Percentiles rank a stretch among this genome's conserved stretches.
Evolutionary conservation across 2,113 vertebrate genomes (phyloP).

Genomic region (Theristicus caerulescens): DNA sequence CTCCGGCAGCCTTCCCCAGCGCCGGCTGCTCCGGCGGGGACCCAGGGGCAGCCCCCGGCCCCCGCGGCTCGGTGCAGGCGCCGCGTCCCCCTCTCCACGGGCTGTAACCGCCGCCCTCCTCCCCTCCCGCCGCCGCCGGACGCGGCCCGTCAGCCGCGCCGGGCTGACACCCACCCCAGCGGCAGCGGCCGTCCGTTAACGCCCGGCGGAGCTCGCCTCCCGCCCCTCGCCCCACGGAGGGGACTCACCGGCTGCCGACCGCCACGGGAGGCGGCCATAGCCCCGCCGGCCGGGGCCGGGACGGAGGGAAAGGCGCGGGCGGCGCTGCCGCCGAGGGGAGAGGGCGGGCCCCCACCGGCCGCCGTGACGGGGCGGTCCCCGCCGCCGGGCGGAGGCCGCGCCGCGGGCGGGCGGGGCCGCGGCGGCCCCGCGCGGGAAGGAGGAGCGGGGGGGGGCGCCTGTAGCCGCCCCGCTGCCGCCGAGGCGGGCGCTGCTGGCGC

Average conservation of each 20-base stretch:
- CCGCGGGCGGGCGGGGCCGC: neutral
- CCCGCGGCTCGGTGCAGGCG: too few relatives aligned
- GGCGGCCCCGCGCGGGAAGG: neutral
- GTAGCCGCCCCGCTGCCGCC: neutral
- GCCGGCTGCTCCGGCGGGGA: neutral
- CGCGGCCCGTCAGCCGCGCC: neutral
- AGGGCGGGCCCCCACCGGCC: too few relatives aligned
- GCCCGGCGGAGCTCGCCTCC: neutral
- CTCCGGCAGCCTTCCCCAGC: neutral
- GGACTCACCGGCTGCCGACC: conserved; percentile 34
- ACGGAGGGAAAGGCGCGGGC: accelerated
- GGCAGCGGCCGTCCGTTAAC: neutral
- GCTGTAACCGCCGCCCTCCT: neutral
- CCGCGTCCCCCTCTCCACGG: neutral
- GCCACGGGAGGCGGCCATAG: conserved; percentile 29
- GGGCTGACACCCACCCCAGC: too few relatives aligned
- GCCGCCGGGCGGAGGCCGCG: neutral
- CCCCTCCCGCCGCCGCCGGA: neutral
- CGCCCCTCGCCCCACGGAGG: too few relatives aligned
- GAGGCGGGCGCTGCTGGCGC: neutral
- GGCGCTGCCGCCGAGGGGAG: neutral
- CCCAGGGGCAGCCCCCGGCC: too few relatives aligned
- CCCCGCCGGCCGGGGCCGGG: neutral
- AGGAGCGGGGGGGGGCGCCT: neutral
- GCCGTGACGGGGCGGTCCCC: neutral